These are phyloP conservation scores for Heteromyza rotundicornis DNA, from an alignment of 2,888 invertebrate genomes.

Conservation along the genomic window DNA sequence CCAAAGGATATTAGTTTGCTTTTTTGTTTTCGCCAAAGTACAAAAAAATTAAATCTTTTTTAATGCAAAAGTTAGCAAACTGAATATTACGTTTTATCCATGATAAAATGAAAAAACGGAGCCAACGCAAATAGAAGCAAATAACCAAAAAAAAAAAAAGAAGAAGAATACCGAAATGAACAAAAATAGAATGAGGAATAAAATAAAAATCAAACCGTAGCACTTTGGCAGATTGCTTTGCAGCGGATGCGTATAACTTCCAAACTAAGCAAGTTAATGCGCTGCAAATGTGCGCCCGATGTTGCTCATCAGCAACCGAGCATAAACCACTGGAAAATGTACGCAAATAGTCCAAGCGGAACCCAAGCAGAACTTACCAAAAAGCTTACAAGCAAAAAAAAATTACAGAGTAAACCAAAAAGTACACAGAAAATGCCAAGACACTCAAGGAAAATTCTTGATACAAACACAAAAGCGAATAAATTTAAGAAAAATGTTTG, in stretches of 20 bases:
- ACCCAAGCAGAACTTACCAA: not conserved
- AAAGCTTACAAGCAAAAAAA: not conserved
- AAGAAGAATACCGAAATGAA: not conserved
- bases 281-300: not conserved
- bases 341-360: constrained; percentile 1
- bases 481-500: too few species aligned
- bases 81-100: too few species aligned
- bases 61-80: too few species aligned
- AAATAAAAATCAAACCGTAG: not conserved
- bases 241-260: not conserved
- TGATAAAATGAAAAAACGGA: too few species aligned
- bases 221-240: constrained; percentile 5
- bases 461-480: too few species aligned
- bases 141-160: not conserved
- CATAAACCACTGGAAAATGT: constrained; percentile 1
- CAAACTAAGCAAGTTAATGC: constrained; percentile 5
- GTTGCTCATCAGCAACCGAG: constrained; percentile 3
- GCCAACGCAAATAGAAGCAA: not conserved
- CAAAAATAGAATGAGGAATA: too few species aligned
- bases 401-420: too few species aligned
- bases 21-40: too few species aligned
- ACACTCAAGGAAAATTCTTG: not conserved
- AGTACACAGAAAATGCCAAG: not conserved
- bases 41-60: too few species aligned
- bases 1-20: too few species aligned